Percentiles rank a stretch among this genome's conserved stretches.
Evolutionary conservation across 2,797 vertebrate genomes (phyloP).

Genomic region (Pseudotriccus pelzelni): DNA sequence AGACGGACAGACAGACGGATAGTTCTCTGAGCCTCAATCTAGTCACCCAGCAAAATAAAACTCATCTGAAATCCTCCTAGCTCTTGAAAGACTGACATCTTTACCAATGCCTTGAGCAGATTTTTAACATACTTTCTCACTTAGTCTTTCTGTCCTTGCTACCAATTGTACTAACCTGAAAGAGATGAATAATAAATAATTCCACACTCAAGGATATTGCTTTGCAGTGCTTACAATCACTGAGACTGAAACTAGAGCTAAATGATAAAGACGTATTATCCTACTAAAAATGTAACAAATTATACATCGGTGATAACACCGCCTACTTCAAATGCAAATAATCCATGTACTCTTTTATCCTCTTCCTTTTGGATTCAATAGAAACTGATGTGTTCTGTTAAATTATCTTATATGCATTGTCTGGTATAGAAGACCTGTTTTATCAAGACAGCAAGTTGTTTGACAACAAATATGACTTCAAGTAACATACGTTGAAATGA

Average conservation of each 20-base stretch:
- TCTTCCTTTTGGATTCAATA: neutral
- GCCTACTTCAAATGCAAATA: neutral
- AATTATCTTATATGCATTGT: neutral
- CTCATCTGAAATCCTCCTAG: neutral
- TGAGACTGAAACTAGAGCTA: neutral
- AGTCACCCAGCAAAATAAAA: neutral
- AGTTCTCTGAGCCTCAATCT: neutral
- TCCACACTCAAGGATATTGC: neutral
- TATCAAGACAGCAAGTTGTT: neutral
- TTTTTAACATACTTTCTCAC: neutral
- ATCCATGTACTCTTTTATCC: neutral
- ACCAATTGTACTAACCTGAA: neutral
- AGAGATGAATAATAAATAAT: neutral
- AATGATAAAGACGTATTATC: neutral
- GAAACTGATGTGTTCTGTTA: neutral
- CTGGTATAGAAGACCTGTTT: neutral
- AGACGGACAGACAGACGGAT: rapidly evolving
- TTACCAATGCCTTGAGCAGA: neutral
- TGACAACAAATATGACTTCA: neutral
- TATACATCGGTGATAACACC: neutral
- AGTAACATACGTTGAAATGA: neutral
- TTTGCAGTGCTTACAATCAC: neutral
- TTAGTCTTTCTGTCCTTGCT: neutral
- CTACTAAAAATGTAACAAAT: neutral
- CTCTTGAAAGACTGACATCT: neutral